Evolutionary conservation across 2,888 invertebrate species (phyloP), one percentile per base, ranked within the genome.

Genomic region (Drosophila falleni): DNA sequence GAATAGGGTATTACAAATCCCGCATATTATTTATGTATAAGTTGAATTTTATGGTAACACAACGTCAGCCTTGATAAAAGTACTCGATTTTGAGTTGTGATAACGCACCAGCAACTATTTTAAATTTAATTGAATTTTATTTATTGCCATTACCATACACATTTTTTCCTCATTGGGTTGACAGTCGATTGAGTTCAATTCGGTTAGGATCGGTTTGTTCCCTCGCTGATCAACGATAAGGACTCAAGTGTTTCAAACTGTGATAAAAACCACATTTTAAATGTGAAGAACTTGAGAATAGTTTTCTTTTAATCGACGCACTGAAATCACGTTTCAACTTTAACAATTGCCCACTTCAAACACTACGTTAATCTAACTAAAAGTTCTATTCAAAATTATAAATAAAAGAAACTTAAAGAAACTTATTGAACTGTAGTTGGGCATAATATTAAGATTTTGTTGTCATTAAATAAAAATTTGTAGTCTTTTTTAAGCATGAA

Each of bases 111-210:
- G 39, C 50, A 68, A 73, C 56, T 67, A 69, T 81, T 81, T 71
- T 19, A 56, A 65, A 55, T 72, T 82, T 44, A 63, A 79, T 80
- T 85, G 62, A 66, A 63, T 75, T 70, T 70, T 71, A 65, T 82
- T 82, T 82, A 80, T 80, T 71, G 54, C 68, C 66, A 74, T 81
- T 84, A 77, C 71, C 74, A 80, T 77, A 66, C 54, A 78, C 35
- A 49, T 80, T 64, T 68, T n/a, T 42, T 37, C 41, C 49, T 54
- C 54, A 50, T 59, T 73, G 39, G 8, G 8, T 8, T 39, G 39
- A 13, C 35, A 13, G 35, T 13, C 41, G 0, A 16, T 41, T 60
- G 65, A 62, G 16, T 39, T 60, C 0, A 26, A 29, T 39, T 23
- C 11, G 29, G 37, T 42, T 54, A 1, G 39, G 35, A 65, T 60